Conservation (phyloP, 2,888 invertebrate species). For the Invenusta paracnida region DNA sequence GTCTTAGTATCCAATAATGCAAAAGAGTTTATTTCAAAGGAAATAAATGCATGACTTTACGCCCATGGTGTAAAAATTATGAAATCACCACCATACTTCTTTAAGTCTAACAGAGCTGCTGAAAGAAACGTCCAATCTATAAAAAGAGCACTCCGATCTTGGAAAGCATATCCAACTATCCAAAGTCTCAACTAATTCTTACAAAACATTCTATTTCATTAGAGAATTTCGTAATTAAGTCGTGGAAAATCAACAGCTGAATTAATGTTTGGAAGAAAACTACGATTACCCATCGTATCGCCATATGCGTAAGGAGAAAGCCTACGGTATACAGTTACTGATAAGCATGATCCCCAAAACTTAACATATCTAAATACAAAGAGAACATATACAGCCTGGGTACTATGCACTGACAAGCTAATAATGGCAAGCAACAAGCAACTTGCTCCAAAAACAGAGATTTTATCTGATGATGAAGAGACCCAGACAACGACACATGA, state of each 20-base stretch:
- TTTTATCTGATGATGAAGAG: background rate
- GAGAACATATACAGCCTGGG: background rate
- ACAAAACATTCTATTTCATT: slow-evolving; percentile 34
- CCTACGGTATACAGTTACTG: background rate
- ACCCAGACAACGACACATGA: background rate
- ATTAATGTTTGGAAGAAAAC: slow-evolving; percentile 21
- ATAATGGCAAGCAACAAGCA: slow-evolving; percentile 16
- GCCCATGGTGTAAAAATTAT: background rate
- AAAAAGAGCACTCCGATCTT: slow-evolving; percentile 20
- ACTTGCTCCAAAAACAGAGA: background rate
- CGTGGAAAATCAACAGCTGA: slow-evolving; percentile 24
- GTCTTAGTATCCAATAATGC: slow-evolving; percentile 30
- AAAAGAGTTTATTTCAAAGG: background rate
- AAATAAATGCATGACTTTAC: background rate
- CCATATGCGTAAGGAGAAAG: slow-evolving; percentile 26
- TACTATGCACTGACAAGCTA: slow-evolving; percentile 1
- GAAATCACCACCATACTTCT: slow-evolving; percentile 32
- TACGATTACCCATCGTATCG: slow-evolving; percentile 8
- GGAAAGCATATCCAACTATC: slow-evolving; percentile 9
- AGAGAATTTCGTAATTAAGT: slow-evolving; percentile 18
- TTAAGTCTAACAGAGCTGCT: slow-evolving; percentile 7
- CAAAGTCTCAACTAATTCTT: slow-evolving; percentile 26
- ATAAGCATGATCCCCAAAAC: background rate
- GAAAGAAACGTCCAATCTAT: slow-evolving; percentile 27
- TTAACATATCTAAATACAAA: slow-evolving; percentile 26